A percentile compares a stretch with the other conserved stretches of the same genome.
phyloP scores from a whole-genome alignment of 2,113 vertebrate genomes.

The Amphilophus citrinellus region DNA sequence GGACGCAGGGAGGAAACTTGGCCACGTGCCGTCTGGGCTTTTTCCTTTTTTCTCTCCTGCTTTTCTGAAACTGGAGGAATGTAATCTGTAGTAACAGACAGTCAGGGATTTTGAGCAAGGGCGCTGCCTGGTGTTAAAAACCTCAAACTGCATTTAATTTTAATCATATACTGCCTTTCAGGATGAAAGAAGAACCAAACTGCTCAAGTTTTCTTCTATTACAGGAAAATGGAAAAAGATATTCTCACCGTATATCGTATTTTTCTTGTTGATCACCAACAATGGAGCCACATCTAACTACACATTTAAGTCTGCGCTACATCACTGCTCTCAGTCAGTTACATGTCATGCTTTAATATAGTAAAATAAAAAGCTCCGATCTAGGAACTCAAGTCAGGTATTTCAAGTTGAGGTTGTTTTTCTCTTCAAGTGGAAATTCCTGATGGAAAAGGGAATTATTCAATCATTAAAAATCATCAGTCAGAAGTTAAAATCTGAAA shows the following conservation, averaged over 20 bases:
- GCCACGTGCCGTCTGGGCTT: constrained; percentile 13
- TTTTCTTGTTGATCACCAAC: background rate
- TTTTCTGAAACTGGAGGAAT: constrained; percentile 28
- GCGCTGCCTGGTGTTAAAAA: constrained; percentile 45
- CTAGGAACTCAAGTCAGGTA: constrained; percentile 25
- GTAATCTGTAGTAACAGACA: background rate
- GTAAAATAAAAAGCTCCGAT: background rate
- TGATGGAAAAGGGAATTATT: constrained; percentile 2
- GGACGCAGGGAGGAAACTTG: constrained; percentile 72
- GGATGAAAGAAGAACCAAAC: background rate
- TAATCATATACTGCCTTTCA: background rate
- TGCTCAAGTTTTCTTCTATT: background rate
- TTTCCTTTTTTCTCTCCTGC: constrained; percentile 1
- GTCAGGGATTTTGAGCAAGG: background rate
- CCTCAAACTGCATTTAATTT: constrained; percentile 19
- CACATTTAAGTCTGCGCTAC: background rate
- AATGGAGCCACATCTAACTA: background rate
- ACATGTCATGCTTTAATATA: background rate
- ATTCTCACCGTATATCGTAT: background rate
- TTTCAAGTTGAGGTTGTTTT: background rate
- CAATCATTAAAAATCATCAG: background rate
- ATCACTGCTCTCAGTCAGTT: background rate
- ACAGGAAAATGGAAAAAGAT: background rate
- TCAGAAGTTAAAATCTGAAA: constrained; percentile 1
- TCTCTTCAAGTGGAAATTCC: constrained; percentile 6